These are phyloP conservation scores for Pelobates fuscus DNA, from an alignment of 2,113 vertebrate genomes.

Conservation along the genomic window DNA sequence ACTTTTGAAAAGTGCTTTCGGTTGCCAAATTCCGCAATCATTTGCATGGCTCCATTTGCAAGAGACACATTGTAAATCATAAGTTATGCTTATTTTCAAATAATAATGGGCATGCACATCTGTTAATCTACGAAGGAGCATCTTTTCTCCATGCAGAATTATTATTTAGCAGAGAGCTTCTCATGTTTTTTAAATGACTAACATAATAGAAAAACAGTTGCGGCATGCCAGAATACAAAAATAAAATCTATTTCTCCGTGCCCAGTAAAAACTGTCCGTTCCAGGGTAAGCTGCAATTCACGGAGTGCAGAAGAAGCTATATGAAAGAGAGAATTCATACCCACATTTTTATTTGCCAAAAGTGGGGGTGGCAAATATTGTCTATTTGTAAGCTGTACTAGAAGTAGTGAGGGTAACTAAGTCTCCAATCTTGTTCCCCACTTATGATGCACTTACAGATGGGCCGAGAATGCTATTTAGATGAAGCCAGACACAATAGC, in stretches of 20 bases:
- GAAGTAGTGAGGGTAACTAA: too few species aligned
- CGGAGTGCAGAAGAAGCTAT: constrained; percentile 1
- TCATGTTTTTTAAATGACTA: constrained; percentile 44
- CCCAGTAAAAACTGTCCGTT: neutral
- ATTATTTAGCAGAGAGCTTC: constrained; percentile 43
- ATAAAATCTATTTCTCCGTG: neutral
- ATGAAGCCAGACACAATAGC: too few species aligned
- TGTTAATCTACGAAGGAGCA: constrained; percentile 37
- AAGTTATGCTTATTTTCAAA: constrained; percentile 37
- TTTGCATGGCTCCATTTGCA: constrained; percentile 43
- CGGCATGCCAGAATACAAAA: constrained; percentile 5
- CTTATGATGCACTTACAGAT: too few species aligned
- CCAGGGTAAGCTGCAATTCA: constrained; percentile 15
- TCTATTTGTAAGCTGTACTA: too few species aligned
- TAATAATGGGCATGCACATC: constrained; percentile 31
- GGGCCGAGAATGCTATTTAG: too few species aligned
- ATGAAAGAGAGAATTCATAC: constrained; percentile 12
- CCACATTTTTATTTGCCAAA: constrained; percentile 6
- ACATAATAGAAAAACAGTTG: constrained; percentile 34
- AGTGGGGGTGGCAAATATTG: neutral
- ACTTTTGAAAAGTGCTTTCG: constrained; percentile 25
- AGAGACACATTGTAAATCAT: constrained; percentile 39
- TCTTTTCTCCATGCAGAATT: constrained; percentile 47
- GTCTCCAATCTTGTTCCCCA: too few species aligned
- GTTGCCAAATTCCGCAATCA: constrained; percentile 36